Percentiles rank a stretch among this genome's conserved stretches.
These are phyloP conservation scores for Trogon surrucura DNA, from an alignment of 2,113 vertebrate species.

Conservation along the genomic window DNA sequence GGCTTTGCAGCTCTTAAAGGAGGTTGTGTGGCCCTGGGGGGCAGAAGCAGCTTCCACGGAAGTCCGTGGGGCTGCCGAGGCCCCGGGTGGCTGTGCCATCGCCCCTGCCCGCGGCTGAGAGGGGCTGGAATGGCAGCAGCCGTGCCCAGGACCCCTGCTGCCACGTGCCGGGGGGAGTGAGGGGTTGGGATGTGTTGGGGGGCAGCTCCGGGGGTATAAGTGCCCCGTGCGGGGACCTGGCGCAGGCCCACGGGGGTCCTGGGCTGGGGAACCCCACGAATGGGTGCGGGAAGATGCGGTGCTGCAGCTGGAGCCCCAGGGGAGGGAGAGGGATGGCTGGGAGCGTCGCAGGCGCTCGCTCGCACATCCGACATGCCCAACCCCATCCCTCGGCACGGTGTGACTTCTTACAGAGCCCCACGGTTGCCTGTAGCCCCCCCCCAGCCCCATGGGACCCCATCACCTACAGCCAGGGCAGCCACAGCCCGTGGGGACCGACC, in stretches of 20 bases:
- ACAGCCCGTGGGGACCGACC: accelerated
- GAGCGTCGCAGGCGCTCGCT: accelerated
- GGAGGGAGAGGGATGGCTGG: neutral
- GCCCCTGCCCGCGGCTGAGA: accelerated
- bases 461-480: accelerated
- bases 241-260: accelerated
- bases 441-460: accelerated
- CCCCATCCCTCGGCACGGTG: accelerated
- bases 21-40: accelerated
- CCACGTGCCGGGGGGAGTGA: accelerated
- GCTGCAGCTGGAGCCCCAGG: neutral
- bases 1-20: neutral
- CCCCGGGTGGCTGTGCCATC: accelerated
- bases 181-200: accelerated
- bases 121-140: neutral
- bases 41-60: neutral
- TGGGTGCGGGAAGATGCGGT: neutral
- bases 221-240: accelerated
- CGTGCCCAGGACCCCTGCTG: accelerated
- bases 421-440: accelerated
- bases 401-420: neutral
- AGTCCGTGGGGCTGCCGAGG: accelerated
- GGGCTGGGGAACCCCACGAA: neutral
- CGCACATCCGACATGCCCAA: accelerated
- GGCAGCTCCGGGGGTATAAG: accelerated